These are phyloP conservation scores for Enteromius radiatus DNA, from an alignment of 2,797 vertebrate species.

Conservation along the genomic window DNA sequence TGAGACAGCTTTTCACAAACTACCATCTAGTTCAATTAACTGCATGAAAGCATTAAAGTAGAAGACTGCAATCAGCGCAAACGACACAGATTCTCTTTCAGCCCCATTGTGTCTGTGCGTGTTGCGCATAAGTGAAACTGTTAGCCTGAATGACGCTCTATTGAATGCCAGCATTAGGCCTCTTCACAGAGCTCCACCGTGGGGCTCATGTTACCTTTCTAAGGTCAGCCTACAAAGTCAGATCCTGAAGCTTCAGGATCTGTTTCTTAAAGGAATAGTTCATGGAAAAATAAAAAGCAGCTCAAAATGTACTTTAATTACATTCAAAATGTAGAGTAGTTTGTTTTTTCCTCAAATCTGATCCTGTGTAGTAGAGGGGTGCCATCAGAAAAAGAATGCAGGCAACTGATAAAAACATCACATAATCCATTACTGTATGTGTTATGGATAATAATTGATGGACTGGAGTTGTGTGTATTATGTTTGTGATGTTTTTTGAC, in stretches of 20 bases:
- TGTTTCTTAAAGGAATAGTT: neutral
- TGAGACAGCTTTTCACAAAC: conserved; percentile 76
- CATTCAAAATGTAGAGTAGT: too few species aligned
- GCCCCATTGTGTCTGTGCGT: neutral
- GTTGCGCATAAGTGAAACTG: conserved; percentile 9
- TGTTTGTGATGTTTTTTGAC: neutral
- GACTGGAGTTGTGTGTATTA: neutral
- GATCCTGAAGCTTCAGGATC: neutral
- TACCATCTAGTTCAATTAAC: conserved; percentile 81
- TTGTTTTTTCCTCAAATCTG: neutral
- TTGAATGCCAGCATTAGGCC: conserved; percentile 35
- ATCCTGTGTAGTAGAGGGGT: too few species aligned
- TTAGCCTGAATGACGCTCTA: conserved; percentile 11
- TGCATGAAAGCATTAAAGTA: conserved; percentile 73
- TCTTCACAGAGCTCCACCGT: conserved; percentile 16
- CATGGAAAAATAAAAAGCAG: neutral
- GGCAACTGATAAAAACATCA: too few species aligned
- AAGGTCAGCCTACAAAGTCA: conserved; percentile 49
- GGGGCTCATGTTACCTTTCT: conserved; percentile 36
- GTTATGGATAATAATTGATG: neutral
- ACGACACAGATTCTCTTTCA: conserved; percentile 21
- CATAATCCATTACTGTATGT: too few species aligned
- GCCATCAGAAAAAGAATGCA: too few species aligned
- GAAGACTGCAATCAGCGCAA: conserved; percentile 25
- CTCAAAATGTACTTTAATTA: neutral